These are phyloP conservation scores for Colius striatus DNA, from an alignment of 2,113 vertebrate genomes.

Conservation along the genomic window DNA sequence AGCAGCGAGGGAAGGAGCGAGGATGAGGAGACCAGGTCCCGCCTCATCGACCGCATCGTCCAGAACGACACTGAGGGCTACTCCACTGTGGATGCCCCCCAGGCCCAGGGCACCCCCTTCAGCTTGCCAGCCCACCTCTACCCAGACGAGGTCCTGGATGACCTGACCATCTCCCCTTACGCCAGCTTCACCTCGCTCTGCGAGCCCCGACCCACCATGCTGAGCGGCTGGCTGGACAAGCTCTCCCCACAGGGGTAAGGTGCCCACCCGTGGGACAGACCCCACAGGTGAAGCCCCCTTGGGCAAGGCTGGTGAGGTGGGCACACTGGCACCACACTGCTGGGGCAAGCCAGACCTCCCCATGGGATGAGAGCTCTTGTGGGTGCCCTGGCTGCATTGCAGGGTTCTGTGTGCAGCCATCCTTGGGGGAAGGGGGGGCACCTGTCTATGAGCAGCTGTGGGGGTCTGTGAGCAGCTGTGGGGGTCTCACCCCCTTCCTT, in stretches of 20 bases:
- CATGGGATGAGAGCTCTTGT: not conserved
- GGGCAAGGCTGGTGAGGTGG: not conserved
- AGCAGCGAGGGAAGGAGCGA: conserved; percentile 40
- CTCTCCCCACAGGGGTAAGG: conserved; percentile 95
- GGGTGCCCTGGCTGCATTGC: not conserved
- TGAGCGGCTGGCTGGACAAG: conserved; percentile 95
- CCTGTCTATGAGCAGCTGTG: not conserved
- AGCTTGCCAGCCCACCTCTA: conserved; percentile 75
- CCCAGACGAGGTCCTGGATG: conserved; percentile 81
- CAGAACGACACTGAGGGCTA: conserved; percentile 81
- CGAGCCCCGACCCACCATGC: conserved; percentile 82
- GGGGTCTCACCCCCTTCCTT: not conserved
- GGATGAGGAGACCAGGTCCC: conserved; percentile 44
- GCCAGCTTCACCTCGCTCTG: conserved; percentile 90
- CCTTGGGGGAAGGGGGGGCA: not conserved
- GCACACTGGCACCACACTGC: not conserved
- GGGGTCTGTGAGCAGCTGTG: not conserved
- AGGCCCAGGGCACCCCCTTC: conserved; percentile 11
- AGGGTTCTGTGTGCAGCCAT: not conserved
- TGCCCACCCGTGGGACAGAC: not conserved
- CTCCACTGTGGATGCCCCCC: conserved; percentile 83
- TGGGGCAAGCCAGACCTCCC: not conserved
- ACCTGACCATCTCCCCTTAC: conserved; percentile 93
- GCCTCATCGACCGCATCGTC: conserved; percentile 60
- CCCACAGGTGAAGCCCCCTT: not conserved